Evolutionary conservation across 2,888 invertebrate species (phyloP), one percentile per base, ranked within the genome.

Genomic region (Ephialtes manifestator): DNA sequence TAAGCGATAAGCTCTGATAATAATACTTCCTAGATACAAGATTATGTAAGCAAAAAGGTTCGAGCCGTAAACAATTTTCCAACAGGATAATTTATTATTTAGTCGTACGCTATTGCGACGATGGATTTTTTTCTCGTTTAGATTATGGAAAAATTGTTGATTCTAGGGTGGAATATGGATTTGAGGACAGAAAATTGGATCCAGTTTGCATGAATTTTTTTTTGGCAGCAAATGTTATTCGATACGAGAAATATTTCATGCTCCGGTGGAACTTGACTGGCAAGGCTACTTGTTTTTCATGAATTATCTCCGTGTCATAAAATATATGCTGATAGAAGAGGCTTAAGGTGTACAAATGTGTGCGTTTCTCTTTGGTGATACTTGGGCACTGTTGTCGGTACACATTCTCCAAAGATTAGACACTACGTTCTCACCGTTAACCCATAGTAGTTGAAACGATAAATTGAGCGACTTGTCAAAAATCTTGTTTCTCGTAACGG

Each of bases 261-360:
- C 15, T 18, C 20, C 46, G 46, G n/a, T 24, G 67, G 48, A 53
- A 70, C 51, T 51, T 51, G 53, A 24, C 35, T 53, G 48, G 39
- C 63, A 53, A 72, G 68, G 81, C 67, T 71, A 74, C 68, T 84
- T 85, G 84, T 86, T 86, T 79, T 84, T 81, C 75, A 79, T 70
- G 78, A 87, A 88, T 87, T 88, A 87, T 88, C 88, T 89, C 79
- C 35, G 76, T 76, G 85, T 79, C 86, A 83, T 89, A 89, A 88
- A 88, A 84, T 80, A 63, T 83, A 55, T 71, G 84, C 78, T 76
- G 87, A 86, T 86, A 72, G 87, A 86, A 55, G 83, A 81, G 84
- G 85, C 85, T 87, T 85, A 83, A 77, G 80, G 65, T 75, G 81
- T 84, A 86, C 86, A 84, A 87, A 88, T 87, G 87, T 86, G 82